Conservation (phyloP, 2,113 vertebrate genomes). For the Pseudorasbora parva region DNA sequence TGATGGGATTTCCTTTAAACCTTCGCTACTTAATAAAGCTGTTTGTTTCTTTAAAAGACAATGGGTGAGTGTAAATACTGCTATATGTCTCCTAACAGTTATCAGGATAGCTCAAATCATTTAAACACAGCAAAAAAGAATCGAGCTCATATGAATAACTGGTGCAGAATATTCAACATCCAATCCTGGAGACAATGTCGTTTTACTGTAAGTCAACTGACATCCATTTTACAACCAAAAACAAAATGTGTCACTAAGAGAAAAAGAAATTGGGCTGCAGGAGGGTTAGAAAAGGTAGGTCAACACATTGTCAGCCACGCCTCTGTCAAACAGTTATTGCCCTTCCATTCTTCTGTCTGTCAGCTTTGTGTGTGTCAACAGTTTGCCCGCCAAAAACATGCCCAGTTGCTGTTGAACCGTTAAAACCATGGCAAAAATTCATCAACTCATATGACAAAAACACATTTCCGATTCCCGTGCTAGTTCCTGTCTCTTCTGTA, state of each 20-base stretch:
- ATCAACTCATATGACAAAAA: neutral
- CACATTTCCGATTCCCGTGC: slow-evolving; percentile 39
- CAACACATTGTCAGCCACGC: neutral
- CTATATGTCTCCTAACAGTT: slow-evolving; percentile 36
- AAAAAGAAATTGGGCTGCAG: neutral
- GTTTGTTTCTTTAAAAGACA: slow-evolving; percentile 25
- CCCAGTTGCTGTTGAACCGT: neutral
- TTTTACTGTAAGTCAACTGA: neutral
- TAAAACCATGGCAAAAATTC: neutral
- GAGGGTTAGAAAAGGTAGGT: neutral
- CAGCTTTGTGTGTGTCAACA: neutral
- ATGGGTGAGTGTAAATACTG: slow-evolving; percentile 49
- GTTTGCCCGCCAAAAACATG: neutral
- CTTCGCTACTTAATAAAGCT: slow-evolving; percentile 26
- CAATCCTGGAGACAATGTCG: neutral
- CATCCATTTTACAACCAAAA: slow-evolving; percentile 5
- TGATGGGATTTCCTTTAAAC: slow-evolving; percentile 25
- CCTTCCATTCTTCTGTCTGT: neutral
- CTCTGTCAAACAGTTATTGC: slow-evolving; percentile 5
- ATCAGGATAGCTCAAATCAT: neutral
- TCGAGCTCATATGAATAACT: neutral
- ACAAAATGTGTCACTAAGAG: neutral
- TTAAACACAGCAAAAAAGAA: neutral
- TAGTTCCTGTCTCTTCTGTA: slow-evolving; percentile 27
- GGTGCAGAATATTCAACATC: slow-evolving; percentile 27